Evolutionary conservation across 2,888 invertebrate genomes (phyloP), one percentile per base, ranked within the genome.

Genomic region (Anthophora plumipes): DNA sequence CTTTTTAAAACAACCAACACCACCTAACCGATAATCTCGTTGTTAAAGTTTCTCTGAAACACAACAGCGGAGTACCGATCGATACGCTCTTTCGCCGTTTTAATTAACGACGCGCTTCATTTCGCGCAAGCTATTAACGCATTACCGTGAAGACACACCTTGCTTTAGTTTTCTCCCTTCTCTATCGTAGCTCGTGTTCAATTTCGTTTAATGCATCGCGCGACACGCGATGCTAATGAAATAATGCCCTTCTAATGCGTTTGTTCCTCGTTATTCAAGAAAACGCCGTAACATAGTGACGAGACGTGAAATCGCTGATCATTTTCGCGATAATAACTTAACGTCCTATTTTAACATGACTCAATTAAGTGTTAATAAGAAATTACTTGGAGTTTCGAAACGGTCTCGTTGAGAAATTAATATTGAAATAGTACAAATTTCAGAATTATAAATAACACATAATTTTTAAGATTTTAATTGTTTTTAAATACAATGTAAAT

Each of bases 181-280:
- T 4, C 14, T 12, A n/a, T 8, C 25, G 37, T 41, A 37, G 59
- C 59, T 57, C 50, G 80, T 55, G 70, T 72, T 84, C 80, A 85
- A 86, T 87, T 85, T 83, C 74, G 59, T 63, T 61, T 85, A 79
- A 79, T 72, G 81, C 66, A 68, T 76, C 64, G 46, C 60, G 70
- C 54, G 75, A 67, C 82, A 86, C 86, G 84, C 86, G 67, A 88
- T 25, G 48, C 48, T 87, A 80, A 86, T 88, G 72, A 80, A 81
- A 83, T 86, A 86, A 86, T 85, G 63, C 22, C 57, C 48, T 41
- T 41, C 70, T 86, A 85, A 86, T 76, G 67, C 68, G 73, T 61
- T 75, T 75, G 72, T 80, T 74, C 78, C 82, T 75, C 75, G 70
- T 81, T 82, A 83, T 73, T 73, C 61, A 60, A 77, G 77, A 67